A percentile compares a stretch with the other conserved stretches of the same genome.
Conservation (phyloP, 2,113 vertebrate genomes). For the Arvicanthis niloticus region DNA sequence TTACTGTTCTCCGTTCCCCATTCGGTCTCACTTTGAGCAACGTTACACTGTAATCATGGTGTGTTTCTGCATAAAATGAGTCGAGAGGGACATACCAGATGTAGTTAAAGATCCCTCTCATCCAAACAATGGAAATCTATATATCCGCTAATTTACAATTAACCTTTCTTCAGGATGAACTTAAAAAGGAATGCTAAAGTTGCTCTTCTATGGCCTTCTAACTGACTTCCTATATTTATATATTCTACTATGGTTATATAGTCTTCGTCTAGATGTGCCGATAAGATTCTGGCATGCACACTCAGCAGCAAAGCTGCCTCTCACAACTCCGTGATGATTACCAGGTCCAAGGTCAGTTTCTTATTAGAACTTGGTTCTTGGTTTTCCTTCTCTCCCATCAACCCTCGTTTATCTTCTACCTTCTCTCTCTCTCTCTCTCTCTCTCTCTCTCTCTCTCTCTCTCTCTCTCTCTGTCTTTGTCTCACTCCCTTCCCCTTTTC, state of each 20-base stretch:
- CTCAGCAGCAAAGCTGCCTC: neutral
- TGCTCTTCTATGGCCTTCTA: neutral
- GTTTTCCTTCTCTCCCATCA: neutral
- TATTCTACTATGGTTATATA: neutral
- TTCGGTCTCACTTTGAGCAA: neutral
- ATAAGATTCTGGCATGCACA: neutral
- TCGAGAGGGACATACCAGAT: neutral
- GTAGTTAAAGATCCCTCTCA: neutral
- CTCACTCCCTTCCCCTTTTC: too few species aligned
- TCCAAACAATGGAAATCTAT: neutral
- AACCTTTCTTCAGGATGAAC: neutral
- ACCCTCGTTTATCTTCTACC: neutral
- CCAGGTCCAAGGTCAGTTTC: neutral
- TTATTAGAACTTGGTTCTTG: neutral
- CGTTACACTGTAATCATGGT: neutral
- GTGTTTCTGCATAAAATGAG: neutral
- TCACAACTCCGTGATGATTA: neutral
- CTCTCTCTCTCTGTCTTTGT: too few species aligned
- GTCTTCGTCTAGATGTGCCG: neutral
- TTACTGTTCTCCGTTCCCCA: conserved; percentile 23
- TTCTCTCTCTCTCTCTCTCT: neutral
- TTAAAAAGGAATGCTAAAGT: neutral
- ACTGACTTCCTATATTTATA: neutral
- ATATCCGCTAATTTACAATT: neutral
- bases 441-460: neutral